Evolutionary conservation across 2,113 vertebrate genomes (phyloP).

Genomic region (Myotis yumanensis): DNA sequence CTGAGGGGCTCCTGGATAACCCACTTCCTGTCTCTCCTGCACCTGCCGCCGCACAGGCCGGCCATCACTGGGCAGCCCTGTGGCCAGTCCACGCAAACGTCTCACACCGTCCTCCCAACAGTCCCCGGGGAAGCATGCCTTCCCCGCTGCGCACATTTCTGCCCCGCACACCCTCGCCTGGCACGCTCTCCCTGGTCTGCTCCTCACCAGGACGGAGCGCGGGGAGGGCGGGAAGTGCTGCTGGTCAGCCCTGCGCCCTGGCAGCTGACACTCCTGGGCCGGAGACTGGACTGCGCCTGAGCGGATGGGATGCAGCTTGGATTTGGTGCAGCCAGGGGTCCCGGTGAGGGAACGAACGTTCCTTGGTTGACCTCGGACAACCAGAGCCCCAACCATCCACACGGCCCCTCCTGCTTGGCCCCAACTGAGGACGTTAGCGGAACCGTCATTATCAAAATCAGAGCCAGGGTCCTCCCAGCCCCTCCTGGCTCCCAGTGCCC

Average conservation of each 20-base stretch:
- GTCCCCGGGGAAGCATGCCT: fast-evolving
- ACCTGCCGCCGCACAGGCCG: no score
- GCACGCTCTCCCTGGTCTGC: neutral
- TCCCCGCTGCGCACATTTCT: fast-evolving
- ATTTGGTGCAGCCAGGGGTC: neutral
- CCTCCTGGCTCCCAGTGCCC: neutral
- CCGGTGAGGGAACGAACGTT: fast-evolving
- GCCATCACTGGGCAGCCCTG: neutral
- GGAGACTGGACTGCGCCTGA: neutral
- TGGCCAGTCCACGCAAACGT: fast-evolving
- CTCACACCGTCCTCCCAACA: neutral
- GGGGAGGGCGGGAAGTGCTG: neutral
- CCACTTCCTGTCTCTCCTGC: neutral
- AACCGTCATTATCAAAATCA: neutral
- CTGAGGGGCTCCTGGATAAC: fast-evolving
- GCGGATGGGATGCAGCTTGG: no score
- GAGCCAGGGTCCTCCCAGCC: neutral
- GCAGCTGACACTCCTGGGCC: fast-evolving
- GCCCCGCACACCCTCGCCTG: neutral
- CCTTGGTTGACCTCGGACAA: neutral
- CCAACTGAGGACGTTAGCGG: neutral
- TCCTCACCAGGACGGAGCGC: neutral
- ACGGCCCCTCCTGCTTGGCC: neutral
- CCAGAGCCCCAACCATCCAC: neutral
- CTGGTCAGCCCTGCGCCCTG: neutral